Evolutionary conservation across 2,113 vertebrate species (phyloP).

Genomic region (Piaya cayana): DNA sequence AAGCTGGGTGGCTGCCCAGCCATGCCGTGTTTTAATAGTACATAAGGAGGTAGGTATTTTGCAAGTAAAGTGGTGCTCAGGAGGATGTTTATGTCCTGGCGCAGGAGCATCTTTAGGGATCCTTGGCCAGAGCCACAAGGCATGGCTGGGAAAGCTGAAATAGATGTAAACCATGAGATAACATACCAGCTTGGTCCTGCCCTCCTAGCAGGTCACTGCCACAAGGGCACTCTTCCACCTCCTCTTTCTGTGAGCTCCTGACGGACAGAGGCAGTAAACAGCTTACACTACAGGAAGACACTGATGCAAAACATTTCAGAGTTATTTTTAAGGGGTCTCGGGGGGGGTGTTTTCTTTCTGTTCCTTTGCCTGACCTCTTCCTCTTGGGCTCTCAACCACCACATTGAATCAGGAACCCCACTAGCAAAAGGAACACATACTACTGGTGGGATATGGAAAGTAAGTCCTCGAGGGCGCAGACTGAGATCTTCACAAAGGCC

Average conservation of each 20-base stretch:
- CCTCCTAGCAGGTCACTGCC: background rate
- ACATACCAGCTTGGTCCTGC: background rate
- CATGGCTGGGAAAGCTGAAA: background rate
- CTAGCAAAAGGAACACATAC: background rate
- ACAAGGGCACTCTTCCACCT: background rate
- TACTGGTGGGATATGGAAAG: background rate
- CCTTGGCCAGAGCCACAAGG: background rate
- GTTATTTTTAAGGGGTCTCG: background rate
- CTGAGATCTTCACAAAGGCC: background rate
- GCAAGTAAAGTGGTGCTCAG: background rate
- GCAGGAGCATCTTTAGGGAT: background rate
- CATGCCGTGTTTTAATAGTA: rapidly evolving
- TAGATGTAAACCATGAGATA: background rate
- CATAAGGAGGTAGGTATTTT: background rate
- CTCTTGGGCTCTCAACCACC: background rate
- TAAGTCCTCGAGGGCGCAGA: background rate
- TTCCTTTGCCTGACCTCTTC: background rate
- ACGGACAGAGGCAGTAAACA: constrained; percentile 13
- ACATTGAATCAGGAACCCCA: background rate
- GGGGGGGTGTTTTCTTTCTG: background rate
- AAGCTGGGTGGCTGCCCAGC: background rate
- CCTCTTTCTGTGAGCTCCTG: background rate
- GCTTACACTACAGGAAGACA: background rate
- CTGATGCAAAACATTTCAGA: background rate
- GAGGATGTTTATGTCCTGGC: background rate